Evolutionary conservation across 2,113 vertebrate genomes (phyloP), one percentile per base, ranked within the genome.

Genomic region (Amphiprion ocellaris): DNA sequence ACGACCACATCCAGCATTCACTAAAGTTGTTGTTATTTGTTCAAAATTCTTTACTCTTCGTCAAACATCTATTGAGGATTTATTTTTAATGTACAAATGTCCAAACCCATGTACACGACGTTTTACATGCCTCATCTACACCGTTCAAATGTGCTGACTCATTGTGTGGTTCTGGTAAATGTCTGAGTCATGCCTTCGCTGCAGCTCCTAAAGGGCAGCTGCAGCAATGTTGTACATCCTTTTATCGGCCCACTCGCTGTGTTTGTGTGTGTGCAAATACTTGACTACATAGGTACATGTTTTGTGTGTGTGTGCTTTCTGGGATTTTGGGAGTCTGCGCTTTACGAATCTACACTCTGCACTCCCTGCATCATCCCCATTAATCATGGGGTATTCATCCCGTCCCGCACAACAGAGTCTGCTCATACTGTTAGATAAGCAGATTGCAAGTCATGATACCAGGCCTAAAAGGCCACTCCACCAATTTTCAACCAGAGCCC

Each of bases 121-220:
- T 56, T 55, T 60, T 53, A 26, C 54, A 33, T 12, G 19, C 44
- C n/a, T 1, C 2, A 9, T 65, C 50, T 2, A 59, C 63, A 16
- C 68, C 46, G 44, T 56, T 9, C 8, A 77, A 82, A 87, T 66
- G 46, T 84, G 84, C 80, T 55, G 78, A 86, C 54, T 87, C 81
- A 83, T 12, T 28, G 49, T 74, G 49, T 23, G 39, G 53, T 75
- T 69, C 66, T 64, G 79, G 58, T n/a, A 82, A 92, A 88, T 39
- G 84, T 59, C 60, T 84, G 79, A 86, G 77, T 89, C 87, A 87
- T 78, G 49, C 26, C 74, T 90, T 88, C 11, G 10, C 26, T 72
- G 68, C 28, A 73, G 59, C 37, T 69, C 80, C 80, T 76, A 73
- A 59, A 77, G 81, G 74, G 49, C 68, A 58, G 81, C 77, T 66